Percentiles rank a stretch among this genome's conserved stretches.
Evolutionary conservation across 2,888 invertebrate species (phyloP).

Genomic region (Cryptophagus acutangulus): DNA sequence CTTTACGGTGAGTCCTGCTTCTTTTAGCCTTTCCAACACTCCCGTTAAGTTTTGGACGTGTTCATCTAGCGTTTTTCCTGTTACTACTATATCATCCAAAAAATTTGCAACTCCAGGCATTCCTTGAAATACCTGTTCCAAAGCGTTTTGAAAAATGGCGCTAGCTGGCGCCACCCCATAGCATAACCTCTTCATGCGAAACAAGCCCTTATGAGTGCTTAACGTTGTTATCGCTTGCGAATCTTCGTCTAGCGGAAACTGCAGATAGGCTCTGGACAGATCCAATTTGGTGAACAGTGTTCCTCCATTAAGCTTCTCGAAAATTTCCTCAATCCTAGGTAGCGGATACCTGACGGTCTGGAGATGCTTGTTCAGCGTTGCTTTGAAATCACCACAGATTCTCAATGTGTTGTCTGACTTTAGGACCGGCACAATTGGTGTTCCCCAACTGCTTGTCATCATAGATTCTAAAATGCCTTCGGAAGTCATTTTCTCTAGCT

Average conservation of each 20-base stretch:
- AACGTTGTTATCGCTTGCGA: conserved; percentile 30
- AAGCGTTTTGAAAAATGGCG: conserved; percentile 35
- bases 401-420: conserved; percentile 21
- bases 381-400: conserved; percentile 25
- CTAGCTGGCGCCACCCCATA: conserved; percentile 29
- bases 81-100: conserved; percentile 36
- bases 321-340: conserved; percentile 12
- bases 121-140: conserved; percentile 35
- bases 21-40: conserved; percentile 25
- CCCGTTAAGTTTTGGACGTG: conserved; percentile 22
- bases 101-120: conserved; percentile 30
- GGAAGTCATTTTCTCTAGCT: conserved; percentile 24
- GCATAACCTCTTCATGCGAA: conserved; percentile 34
- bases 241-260: conserved; percentile 32
- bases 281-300: conserved; percentile 26
- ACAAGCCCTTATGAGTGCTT: conserved; percentile 38
- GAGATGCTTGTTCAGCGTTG: conserved; percentile 7
- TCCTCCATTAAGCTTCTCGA: conserved; percentile 12
- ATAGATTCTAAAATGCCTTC: conserved; percentile 27
- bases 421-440: conserved; percentile 9
- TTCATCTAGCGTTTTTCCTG: conserved; percentile 23
- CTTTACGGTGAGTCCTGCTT: conserved; percentile 31
- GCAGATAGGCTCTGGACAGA: conserved; percentile 32
- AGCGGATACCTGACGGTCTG: conserved; percentile 8
- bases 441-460: conserved; percentile 18